Evolutionary conservation across 2,113 vertebrate genomes (phyloP).

Genomic region (Equus przewalskii): DNA sequence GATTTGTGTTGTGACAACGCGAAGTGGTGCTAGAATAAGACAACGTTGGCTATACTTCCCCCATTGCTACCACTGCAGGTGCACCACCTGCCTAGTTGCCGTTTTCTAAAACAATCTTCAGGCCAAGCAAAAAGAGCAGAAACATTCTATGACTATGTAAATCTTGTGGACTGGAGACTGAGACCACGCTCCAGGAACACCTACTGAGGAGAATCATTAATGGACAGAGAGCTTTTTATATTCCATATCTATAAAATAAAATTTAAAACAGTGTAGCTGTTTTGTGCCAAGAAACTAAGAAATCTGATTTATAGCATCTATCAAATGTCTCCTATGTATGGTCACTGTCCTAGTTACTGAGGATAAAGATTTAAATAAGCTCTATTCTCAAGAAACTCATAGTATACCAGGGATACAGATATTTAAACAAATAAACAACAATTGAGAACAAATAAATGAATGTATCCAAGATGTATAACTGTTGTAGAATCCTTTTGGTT

Average conservation of each 20-base stretch:
- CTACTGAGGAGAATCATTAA: background rate
- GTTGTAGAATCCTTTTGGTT: background rate
- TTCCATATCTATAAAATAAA: background rate
- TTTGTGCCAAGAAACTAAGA: background rate
- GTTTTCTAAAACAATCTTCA: background rate
- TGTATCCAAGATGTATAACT: background rate
- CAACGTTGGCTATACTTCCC: accelerated
- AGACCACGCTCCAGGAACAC: background rate
- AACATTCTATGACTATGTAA: background rate
- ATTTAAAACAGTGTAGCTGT: background rate
- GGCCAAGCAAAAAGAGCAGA: background rate
- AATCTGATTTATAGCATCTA: background rate
- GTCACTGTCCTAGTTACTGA: background rate
- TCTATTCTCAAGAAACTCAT: background rate
- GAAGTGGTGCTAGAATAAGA: background rate
- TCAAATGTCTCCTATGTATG: background rate
- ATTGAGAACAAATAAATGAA: background rate
- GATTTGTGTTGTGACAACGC: background rate
- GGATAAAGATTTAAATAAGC: background rate
- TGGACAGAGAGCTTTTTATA: background rate
- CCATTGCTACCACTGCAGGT: accelerated
- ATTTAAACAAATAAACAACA: background rate
- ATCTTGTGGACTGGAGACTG: background rate
- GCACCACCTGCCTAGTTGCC: accelerated
- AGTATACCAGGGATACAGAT: background rate